Evolutionary conservation across 2,888 invertebrate species (phyloP), one percentile per base, ranked within the genome.

Genomic region (Rotaria socialis): DNA sequence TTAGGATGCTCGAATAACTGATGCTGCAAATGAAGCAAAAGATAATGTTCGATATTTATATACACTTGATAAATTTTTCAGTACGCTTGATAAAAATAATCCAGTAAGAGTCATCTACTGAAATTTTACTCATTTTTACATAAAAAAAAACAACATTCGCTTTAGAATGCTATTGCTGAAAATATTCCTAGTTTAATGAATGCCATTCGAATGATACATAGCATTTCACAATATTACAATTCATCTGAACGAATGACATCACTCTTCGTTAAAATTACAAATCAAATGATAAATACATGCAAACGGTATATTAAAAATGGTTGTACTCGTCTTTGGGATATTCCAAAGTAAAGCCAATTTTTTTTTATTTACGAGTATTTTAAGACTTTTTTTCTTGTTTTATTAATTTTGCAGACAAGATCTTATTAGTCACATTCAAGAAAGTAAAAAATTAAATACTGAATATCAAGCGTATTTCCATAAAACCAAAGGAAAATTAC

Each of bases 211-310:
- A 92, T 97, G 89, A 97, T 97, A 90, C 96, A 97, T 91, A 95
- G 95, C 90, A 96, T 97, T 7, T 97, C 97, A 0, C 95, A 95
- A 91, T 97, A 96, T 91, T 97, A 97, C 90, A 97, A 97, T 90
- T 96, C 97, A 0, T 96, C 96, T 0, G 97, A 97, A 92, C 93
- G 97, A 89, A 96, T 96, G 87, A 97, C 97, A 8, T 96, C 97
- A 0, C 92, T 97, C 27, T 96, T 97, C 94, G 96, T 97, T 60
- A 97, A 97, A 93, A 96, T 97, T 88, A 97, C 97, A 8, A 97
- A 97, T 91, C 97, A 97, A 93, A 97, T 97, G 96, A 97, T 97
- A 88, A 95, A 95, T 89, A 96, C 96, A 0, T 97, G 97, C 92
- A 96, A 95, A 89, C 94, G 95, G 87, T 96, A 96, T 91, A 95